phyloP scores from a whole-genome alignment of 2,113 vertebrate genomes.

The Spermophilus dauricus region DNA sequence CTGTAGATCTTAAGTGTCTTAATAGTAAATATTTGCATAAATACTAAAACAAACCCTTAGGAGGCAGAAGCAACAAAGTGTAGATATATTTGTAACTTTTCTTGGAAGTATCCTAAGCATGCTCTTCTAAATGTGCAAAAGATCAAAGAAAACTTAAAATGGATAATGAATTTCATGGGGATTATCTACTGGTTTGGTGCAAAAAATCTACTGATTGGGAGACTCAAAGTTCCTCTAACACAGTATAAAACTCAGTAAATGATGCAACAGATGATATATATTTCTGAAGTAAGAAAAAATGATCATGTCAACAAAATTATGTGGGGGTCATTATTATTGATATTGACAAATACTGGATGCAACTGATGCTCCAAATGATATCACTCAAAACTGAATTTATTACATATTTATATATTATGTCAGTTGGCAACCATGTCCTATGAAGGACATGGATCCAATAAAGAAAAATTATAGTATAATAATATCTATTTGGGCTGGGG shows the following conservation, averaged over 20 bases:
- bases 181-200: background rate
- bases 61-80: background rate
- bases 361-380: background rate
- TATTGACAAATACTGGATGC: background rate
- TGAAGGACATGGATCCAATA: background rate
- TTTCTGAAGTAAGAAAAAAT: slow-evolving; percentile 20
- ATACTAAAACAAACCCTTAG: background rate
- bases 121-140: background rate
- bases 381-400: background rate
- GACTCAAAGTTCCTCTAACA: background rate
- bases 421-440: background rate
- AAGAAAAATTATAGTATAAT: background rate
- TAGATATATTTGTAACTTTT: background rate
- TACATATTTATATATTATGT: background rate
- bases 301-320: background rate
- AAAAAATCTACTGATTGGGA: background rate
- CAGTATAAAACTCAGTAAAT: background rate
- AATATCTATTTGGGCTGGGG: background rate
- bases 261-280: background rate
- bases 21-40: background rate
- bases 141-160: background rate
- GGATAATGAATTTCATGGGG: background rate
- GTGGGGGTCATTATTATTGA: background rate
- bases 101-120: background rate
- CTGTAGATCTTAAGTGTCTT: background rate